phyloP scores from a whole-genome alignment of 2,888 invertebrate genomes.

The Sericinus montela region DNA sequence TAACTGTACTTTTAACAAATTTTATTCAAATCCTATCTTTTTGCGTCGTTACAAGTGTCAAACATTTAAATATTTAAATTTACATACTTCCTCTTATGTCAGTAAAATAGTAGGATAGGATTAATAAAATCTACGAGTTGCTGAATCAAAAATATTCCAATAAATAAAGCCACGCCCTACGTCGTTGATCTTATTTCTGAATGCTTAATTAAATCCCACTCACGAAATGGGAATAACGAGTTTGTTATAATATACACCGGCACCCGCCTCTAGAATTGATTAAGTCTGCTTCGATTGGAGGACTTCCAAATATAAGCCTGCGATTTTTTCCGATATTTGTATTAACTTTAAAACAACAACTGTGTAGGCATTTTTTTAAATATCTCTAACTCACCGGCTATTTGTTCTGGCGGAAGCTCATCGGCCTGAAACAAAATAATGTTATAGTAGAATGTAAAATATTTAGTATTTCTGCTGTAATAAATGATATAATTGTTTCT shows the following conservation, averaged over 20 bases:
- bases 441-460: not conserved
- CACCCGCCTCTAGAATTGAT: conserved; percentile 47
- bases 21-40: no score
- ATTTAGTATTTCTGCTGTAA: no score
- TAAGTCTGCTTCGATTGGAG: conserved; percentile 55
- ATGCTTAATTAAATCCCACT: conserved; percentile 49
- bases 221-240: conserved; percentile 45
- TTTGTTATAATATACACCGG: conserved; percentile 43
- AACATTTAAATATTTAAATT: no score
- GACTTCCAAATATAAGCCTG: conserved; percentile 47
- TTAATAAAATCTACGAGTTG: no score
- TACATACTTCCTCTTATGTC: no score
- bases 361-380: conserved; percentile 25
- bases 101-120: no score
- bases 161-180: not conserved
- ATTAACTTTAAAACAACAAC: conserved; percentile 21
- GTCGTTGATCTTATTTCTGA: conserved; percentile 2
- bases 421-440: conserved; percentile 83
- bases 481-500: no score
- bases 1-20: no score
- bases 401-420: conserved; percentile 94
- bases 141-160: no score
- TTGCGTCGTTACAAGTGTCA: no score
- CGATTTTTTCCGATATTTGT: conserved; percentile 36
- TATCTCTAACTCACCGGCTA: conserved; percentile 84